These are phyloP conservation scores for Agapornis roseicollis DNA, from an alignment of 2,113 vertebrate genomes.

Conservation along the genomic window DNA sequence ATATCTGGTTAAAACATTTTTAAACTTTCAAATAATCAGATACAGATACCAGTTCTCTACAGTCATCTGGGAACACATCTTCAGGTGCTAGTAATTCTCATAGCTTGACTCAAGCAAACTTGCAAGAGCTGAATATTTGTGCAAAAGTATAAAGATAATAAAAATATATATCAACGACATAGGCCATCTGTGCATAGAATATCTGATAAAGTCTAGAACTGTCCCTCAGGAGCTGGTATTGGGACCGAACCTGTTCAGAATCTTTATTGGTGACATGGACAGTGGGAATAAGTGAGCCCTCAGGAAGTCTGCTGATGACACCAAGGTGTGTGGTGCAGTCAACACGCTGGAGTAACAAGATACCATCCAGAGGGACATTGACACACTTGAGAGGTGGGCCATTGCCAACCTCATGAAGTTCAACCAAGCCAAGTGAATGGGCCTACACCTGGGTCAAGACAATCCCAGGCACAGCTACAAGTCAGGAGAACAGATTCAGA, in stretches of 20 bases:
- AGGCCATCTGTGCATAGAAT: not conserved
- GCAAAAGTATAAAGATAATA: not conserved
- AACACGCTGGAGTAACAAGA: rapidly evolving
- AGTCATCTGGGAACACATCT: not conserved
- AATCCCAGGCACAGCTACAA: rapidly evolving
- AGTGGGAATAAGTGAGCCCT: not conserved
- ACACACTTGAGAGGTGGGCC: not conserved
- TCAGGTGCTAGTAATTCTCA: not conserved
- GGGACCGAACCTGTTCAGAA: not conserved
- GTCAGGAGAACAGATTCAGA: not conserved
- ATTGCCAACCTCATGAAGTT: not conserved
- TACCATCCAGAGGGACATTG: not conserved
- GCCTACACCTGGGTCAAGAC: not conserved
- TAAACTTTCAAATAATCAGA: not conserved
- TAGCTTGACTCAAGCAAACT: not conserved
- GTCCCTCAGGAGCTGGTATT: not conserved
- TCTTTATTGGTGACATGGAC: not conserved
- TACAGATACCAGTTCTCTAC: not conserved
- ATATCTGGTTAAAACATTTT: not conserved
- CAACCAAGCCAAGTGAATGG: not conserved
- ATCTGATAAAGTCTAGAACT: not conserved
- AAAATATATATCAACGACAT: not conserved
- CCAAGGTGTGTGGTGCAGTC: not conserved
- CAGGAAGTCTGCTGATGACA: not conserved
- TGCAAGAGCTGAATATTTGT: not conserved